Base-by-base conservation (phyloP, 2,797 vertebrate genomes). In the Aeoliscus strigatus region DNA sequence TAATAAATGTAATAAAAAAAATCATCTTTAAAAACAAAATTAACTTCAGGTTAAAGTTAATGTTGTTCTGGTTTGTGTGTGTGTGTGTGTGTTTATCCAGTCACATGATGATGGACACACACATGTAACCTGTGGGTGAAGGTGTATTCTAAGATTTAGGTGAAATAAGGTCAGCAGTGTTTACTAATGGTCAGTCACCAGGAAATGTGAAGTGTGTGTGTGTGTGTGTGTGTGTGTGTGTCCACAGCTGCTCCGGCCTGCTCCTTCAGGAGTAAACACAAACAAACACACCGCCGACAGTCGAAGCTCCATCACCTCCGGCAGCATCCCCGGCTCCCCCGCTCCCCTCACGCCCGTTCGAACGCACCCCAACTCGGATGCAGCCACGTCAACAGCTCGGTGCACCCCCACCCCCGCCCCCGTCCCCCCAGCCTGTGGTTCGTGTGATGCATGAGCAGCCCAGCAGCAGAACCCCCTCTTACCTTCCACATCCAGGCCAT, bases 401-500 rank as follows among this genome's bases (percentile, higher is more conserved):
- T 2, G 0, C 5, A 15, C 16, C 1, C 1, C 9, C 10, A 11
- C 5, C 11, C 16, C 1, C 1, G 8, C 10, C n/a, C 5, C 11
- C 3, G 14, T 27, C 1, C 3, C 3, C 18, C 9, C 17, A 3
- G 4, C 2, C n/a, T 25, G 23, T 43, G 15, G 5, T 11, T 15
- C 1, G 13, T 8, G 26, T 34, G 9, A 43, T 41, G 39, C 9
- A 75, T 39, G 55, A 52, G 65, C n/a, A n/a, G n/a, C n/a, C n/a
- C n/a, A 66, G 75, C 31, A 12, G 35, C 24, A 46, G 80, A 54
- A 33, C 54, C 77, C 67, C 31, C 39, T 66, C 89, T 92, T 90
- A 97, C 94, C 94, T 97, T 97, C 82, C 91, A 89, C 81, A 93
- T 87, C 92, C 92, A 94, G 92, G 93, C 93, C 93, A 96, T 97